Evolutionary conservation across 2,888 invertebrate species (phyloP).

Genomic region (Monopis laevigella): DNA sequence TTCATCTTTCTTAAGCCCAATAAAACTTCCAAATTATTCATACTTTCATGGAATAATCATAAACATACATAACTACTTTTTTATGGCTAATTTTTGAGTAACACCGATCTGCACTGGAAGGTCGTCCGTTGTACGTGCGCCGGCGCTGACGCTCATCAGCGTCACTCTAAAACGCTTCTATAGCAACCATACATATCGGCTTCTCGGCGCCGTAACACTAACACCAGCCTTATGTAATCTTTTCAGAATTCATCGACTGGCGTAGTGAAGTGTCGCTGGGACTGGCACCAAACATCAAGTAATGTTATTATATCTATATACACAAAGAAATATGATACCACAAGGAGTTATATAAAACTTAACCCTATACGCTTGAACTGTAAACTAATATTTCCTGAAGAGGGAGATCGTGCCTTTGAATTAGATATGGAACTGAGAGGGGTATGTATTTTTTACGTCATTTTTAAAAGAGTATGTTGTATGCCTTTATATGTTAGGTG

Average conservation of each 20-base stretch:
- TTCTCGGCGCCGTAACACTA: no score
- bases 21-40: not conserved
- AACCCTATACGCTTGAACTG: constrained; percentile 85
- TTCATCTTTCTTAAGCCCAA: not conserved
- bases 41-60: not conserved
- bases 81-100: no score
- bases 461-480: no score
- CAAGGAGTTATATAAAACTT: constrained; percentile 76
- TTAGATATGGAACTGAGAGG: constrained; percentile 84
- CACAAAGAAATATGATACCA: constrained; percentile 89
- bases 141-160: no score
- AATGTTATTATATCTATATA: constrained; percentile 89
- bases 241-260: constrained; percentile 64
- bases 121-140: no score
- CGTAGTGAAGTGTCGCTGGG: constrained; percentile 81
- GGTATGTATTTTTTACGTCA: constrained; percentile 64
- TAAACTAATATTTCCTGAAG: constrained; percentile 80
- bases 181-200: no score
- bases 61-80: not conserved
- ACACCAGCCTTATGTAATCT: no score
- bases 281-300: constrained; percentile 94
- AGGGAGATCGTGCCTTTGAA: constrained; percentile 74
- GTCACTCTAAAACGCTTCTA: no score
- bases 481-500: no score
- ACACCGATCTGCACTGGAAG: no score